These are phyloP conservation scores for Calameuta filiformis DNA, from an alignment of 2,888 invertebrate genomes.

Conservation along the genomic window DNA sequence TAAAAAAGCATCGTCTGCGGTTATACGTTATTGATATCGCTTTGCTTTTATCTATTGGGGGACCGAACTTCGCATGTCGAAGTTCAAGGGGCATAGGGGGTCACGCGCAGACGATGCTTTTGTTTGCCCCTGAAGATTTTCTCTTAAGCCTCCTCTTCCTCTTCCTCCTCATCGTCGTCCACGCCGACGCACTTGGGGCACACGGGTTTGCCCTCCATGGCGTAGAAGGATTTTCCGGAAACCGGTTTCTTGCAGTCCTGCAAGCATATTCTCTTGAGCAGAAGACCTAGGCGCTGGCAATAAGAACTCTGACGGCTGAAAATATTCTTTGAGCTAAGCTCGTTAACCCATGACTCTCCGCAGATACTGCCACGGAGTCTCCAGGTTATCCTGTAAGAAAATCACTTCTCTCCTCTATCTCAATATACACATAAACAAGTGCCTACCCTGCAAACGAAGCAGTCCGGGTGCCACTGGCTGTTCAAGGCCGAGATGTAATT, in stretches of 20 bases:
- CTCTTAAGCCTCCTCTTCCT: constrained; percentile 46
- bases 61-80: constrained; percentile 46
- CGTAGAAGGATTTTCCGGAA: constrained; percentile 96
- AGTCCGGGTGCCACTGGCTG: constrained; percentile 98
- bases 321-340: neutral
- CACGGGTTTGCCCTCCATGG: constrained; percentile 96
- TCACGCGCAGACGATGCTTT: neutral
- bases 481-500: constrained; percentile 98
- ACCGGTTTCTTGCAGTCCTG: constrained; percentile 95
- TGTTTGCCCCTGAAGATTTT: neutral
- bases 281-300: neutral
- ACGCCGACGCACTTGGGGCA: constrained; percentile 94
- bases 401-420: neutral
- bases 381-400: neutral
- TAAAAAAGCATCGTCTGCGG: neutral
- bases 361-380: neutral
- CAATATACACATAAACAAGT: neutral
- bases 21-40: neutral
- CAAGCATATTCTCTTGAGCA: constrained; percentile 29
- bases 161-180: constrained; percentile 82
- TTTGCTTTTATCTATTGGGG: neutral
- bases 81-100: constrained; percentile 46
- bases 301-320: neutral
- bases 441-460: constrained; percentile 98
- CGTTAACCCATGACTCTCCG: neutral